phyloP scores from a whole-genome alignment of 2,113 vertebrate genomes.

The Ahaetulla prasina region DNA sequence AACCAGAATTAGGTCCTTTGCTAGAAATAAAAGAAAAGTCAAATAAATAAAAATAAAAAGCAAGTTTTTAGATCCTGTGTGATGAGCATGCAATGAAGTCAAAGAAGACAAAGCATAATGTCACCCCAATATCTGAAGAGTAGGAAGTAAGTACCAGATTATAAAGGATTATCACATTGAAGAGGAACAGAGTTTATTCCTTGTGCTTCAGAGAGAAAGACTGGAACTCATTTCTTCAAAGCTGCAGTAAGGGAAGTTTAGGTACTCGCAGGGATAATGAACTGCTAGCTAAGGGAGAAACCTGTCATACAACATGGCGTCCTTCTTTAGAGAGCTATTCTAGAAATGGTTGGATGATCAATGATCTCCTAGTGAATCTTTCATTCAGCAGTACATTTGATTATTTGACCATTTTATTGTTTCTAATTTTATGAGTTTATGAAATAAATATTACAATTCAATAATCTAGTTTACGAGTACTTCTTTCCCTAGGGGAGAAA shows the following conservation, averaged over 20 bases:
- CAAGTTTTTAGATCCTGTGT: background rate
- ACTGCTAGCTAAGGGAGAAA: background rate
- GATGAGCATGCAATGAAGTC: background rate
- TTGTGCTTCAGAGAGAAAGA: background rate
- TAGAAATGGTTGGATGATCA: background rate
- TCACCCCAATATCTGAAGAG: background rate
- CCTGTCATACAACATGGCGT: background rate
- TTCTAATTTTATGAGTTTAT: background rate
- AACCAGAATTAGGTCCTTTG: background rate
- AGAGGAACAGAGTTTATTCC: background rate
- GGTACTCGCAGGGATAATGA: background rate
- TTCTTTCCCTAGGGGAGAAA: background rate
- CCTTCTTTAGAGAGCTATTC: background rate
- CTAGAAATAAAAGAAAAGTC: background rate
- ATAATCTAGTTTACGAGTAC: background rate
- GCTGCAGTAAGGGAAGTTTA: background rate
- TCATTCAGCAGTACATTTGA: background rate
- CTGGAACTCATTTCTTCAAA: background rate
- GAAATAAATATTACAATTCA: background rate
- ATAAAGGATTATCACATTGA: background rate
- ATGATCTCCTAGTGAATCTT: background rate
- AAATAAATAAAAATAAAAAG: no score
- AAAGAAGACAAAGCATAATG: background rate
- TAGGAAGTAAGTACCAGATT: no score
- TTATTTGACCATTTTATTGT: background rate